Evolutionary conservation across 2,797 vertebrate genomes (phyloP).

Genomic region (Coluber constrictor): DNA sequence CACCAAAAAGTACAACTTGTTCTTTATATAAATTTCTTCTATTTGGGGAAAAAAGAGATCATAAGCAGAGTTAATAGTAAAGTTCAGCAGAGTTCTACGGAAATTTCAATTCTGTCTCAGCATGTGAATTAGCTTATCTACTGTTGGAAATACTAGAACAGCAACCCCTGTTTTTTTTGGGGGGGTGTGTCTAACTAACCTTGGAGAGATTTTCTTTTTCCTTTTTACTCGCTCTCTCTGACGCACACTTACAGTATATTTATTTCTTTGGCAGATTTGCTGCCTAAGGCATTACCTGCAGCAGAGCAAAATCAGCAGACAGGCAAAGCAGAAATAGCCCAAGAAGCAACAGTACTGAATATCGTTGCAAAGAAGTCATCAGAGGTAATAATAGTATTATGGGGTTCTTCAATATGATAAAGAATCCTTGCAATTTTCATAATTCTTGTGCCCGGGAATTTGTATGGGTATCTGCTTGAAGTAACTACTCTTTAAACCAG

Average conservation of each 20-base stretch:
- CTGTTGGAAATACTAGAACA: slow-evolving; percentile 53
- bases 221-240: not conserved
- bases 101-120: slow-evolving; percentile 42
- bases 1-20: slow-evolving; percentile 39
- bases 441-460: not conserved
- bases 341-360: slow-evolving; percentile 35
- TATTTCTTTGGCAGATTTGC: slow-evolving; percentile 53
- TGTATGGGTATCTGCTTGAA: not conserved
- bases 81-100: slow-evolving; percentile 36
- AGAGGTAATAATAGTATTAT: slow-evolving; percentile 22
- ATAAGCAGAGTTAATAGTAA: slow-evolving; percentile 48
- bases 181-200: slow-evolving; percentile 51
- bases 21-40: slow-evolving; percentile 36
- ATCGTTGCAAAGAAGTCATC: slow-evolving; percentile 38
- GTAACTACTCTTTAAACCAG: not conserved
- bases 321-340: slow-evolving; percentile 19
- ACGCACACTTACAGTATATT: slow-evolving; percentile 16
- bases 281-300: slow-evolving; percentile 43
- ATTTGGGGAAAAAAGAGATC: slow-evolving; percentile 19
- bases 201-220: slow-evolving; percentile 34
- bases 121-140: slow-evolving; percentile 47
- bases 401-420: not conserved
- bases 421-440: not conserved
- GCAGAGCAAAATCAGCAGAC: slow-evolving; percentile 35
- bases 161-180: slow-evolving; percentile 45